These are phyloP conservation scores for Rhopalosiphum nymphaeae DNA, from an alignment of 2,888 invertebrate species.

Conservation along the genomic window DNA sequence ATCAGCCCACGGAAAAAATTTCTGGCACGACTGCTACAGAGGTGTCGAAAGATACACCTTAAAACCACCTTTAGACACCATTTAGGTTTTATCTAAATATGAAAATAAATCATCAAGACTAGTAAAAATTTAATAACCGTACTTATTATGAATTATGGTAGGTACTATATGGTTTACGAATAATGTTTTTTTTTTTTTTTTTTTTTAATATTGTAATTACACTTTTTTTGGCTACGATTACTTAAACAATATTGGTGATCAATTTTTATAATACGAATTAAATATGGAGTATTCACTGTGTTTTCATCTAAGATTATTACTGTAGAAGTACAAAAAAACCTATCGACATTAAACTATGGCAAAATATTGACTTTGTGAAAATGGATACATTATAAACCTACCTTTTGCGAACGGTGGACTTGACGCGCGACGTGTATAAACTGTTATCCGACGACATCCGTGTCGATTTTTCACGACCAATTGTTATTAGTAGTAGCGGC, in stretches of 20 bases:
- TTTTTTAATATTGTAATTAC: background rate
- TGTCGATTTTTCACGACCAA: conserved; percentile 56
- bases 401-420: background rate
- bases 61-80: background rate
- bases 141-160: background rate
- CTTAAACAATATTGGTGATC: background rate
- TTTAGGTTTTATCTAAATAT: background rate
- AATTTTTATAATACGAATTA: no score
- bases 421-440: background rate
- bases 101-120: background rate
- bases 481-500: background rate
- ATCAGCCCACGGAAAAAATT: background rate
- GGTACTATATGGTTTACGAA: background rate
- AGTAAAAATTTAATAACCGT: background rate
- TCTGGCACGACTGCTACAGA: background rate
- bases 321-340: background rate
- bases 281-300: background rate
- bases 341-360: background rate
- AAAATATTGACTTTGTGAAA: background rate
- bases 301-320: background rate
- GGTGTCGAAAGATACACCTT: background rate
- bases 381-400: background rate
- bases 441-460: conserved; percentile 2
- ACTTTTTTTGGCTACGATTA: background rate
- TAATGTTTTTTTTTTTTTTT: background rate